Evolutionary conservation across 2,113 vertebrate genomes (phyloP).

Genomic region (Nothocercus julius): DNA sequence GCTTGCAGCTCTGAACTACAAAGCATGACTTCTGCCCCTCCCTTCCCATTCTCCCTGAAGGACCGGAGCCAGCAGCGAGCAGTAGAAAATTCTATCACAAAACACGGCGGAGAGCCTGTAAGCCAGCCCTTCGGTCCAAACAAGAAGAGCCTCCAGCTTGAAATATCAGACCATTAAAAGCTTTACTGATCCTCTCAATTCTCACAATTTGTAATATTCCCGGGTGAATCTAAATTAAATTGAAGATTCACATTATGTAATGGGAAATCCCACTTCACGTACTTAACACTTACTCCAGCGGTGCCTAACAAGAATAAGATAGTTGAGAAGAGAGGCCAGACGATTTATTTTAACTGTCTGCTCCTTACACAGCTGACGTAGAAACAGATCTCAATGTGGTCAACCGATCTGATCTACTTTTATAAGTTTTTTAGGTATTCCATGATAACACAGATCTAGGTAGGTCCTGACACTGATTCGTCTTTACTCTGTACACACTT

Average conservation of each 20-base stretch:
- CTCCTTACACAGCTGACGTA: background rate
- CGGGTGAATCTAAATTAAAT: slow-evolving; percentile 19
- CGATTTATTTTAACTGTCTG: background rate
- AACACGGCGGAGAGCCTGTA: background rate
- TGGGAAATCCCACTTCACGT: slow-evolving; percentile 1
- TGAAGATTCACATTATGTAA: background rate
- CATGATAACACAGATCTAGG: background rate
- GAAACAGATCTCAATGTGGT: background rate
- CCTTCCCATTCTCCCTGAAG: background rate
- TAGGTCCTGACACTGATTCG: background rate
- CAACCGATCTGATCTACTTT: background rate
- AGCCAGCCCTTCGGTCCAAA: background rate
- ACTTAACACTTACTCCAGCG: background rate
- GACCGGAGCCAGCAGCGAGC: background rate
- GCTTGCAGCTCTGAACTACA: background rate
- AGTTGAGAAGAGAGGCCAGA: background rate
- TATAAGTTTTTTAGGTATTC: background rate
- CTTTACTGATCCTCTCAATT: slow-evolving; percentile 2
- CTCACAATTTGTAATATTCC: background rate
- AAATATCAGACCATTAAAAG: slow-evolving; percentile 16
- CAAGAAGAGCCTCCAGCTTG: background rate
- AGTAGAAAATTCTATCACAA: background rate
- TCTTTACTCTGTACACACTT: background rate
- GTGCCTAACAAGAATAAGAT: background rate
- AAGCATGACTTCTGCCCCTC: background rate